phyloP scores from a whole-genome alignment of 2,113 vertebrate species.

The Oreochromis tanganicae region DNA sequence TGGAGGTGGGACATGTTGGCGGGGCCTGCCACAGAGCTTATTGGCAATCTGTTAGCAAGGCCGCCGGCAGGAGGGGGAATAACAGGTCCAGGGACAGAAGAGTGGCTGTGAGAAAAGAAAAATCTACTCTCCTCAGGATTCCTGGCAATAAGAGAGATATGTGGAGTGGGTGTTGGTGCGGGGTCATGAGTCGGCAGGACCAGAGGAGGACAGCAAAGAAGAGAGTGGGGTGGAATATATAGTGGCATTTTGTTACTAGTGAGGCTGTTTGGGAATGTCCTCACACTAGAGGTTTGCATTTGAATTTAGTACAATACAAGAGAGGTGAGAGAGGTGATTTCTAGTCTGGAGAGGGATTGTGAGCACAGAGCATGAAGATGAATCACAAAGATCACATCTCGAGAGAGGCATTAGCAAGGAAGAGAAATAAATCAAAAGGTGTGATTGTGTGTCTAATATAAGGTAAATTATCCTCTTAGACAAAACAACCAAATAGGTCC shows the following conservation, averaged over 20 bases:
- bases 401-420: conserved; percentile 7
- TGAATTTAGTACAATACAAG: conserved; percentile 42
- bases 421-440: conserved; percentile 35
- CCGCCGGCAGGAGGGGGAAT: conserved; percentile 47
- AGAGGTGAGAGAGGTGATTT: conserved; percentile 30
- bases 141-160: conserved; percentile 27
- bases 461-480: conserved; percentile 18
- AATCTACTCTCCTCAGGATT: conserved; percentile 49
- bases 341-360: neutral
- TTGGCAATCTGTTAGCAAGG: conserved; percentile 76
- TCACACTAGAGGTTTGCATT: conserved; percentile 45
- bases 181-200: conserved; percentile 33
- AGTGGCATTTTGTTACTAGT: conserved; percentile 36
- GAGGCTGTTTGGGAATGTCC: conserved; percentile 19
- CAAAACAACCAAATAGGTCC: conserved; percentile 16
- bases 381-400: conserved; percentile 17
- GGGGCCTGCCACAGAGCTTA: conserved; percentile 65
- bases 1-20: conserved; percentile 32
- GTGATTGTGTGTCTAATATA: conserved; percentile 8
- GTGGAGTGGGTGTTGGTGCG: conserved; percentile 20
- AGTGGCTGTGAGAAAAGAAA: conserved; percentile 47
- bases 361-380: conserved; percentile 32
- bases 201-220: conserved; percentile 9
- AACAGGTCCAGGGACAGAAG: conserved; percentile 49
- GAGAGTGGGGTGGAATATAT: conserved; percentile 39